phyloP scores from a whole-genome alignment of 2,113 vertebrate genomes.

The Toxostoma redivivum region DNA sequence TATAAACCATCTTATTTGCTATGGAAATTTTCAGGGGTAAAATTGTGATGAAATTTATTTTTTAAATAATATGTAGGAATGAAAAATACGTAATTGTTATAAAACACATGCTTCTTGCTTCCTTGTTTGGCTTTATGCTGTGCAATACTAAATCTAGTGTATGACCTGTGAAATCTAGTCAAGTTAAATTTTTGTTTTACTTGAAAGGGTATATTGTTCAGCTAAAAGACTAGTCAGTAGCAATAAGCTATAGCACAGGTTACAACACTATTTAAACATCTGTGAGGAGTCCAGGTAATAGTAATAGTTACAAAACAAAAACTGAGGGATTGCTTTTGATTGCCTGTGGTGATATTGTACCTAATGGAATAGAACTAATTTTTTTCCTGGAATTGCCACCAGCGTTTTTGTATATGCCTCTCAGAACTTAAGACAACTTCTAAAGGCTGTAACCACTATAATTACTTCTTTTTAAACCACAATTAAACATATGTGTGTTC shows the following conservation, averaged over 20 bases:
- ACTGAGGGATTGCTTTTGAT: neutral
- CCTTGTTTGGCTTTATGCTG: neutral
- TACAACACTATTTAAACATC: neutral
- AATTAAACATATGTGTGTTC: neutral
- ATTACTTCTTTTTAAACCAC: neutral
- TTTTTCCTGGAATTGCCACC: neutral
- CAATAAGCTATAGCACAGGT: neutral
- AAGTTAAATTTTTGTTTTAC: neutral
- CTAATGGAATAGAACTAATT: neutral
- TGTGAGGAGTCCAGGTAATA: neutral
- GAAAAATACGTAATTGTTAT: neutral
- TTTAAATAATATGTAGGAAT: neutral
- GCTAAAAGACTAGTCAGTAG: neutral
- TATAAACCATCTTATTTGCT: neutral
- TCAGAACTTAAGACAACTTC: neutral
- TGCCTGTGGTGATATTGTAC: neutral
- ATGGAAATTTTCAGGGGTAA: neutral
- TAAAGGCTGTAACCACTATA: neutral
- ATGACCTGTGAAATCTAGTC: neutral
- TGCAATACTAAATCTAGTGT: neutral
- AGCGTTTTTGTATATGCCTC: neutral
- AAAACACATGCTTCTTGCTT: neutral
- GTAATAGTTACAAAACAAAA: neutral
- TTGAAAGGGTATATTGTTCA: neutral
- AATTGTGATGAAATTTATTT: neutral